phyloP scores from a whole-genome alignment of 2,797 vertebrate genomes.

The Mormyrops attenuatus region DNA sequence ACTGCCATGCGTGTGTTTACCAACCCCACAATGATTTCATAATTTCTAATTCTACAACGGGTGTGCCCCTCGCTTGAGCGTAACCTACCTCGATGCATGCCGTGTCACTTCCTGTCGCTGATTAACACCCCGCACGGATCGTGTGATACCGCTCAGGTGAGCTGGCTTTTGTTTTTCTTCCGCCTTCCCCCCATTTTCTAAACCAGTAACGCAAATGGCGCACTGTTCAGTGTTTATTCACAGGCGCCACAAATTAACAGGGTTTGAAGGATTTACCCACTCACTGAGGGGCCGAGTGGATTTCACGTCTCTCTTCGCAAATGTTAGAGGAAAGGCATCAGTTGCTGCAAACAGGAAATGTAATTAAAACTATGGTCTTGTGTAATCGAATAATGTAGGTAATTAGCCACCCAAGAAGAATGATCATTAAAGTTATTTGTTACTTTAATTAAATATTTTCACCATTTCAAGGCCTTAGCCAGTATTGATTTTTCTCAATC shows the following conservation, averaged over 20 bases:
- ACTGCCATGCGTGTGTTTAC: no score
- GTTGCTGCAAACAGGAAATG: not conserved
- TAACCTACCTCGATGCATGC: not conserved
- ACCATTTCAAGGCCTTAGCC: not conserved
- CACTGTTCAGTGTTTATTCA: not conserved
- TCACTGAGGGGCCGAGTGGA: not conserved
- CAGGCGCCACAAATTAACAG: not conserved
- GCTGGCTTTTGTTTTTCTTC: not conserved
- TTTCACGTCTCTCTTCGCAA: not conserved
- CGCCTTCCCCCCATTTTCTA: not conserved
- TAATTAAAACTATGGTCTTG: constrained; percentile 3
- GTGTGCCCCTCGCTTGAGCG: not conserved
- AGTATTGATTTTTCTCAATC: not conserved
- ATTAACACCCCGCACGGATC: not conserved
- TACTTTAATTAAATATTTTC: constrained; percentile 3
- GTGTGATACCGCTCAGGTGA: not conserved
- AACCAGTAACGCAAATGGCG: not conserved
- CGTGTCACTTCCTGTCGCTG: not conserved
- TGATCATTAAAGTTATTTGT: not conserved
- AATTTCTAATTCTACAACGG: not conserved
- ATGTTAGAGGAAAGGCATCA: not conserved
- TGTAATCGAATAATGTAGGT: not conserved
- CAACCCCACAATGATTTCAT: not conserved
- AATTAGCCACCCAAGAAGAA: constrained; percentile 4
- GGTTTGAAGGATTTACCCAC: not conserved